A percentile compares a stretch with the other conserved stretches of the same genome.
phyloP scores from a whole-genome alignment of 2,113 vertebrate genomes.

The Pedionomus torquatus region DNA sequence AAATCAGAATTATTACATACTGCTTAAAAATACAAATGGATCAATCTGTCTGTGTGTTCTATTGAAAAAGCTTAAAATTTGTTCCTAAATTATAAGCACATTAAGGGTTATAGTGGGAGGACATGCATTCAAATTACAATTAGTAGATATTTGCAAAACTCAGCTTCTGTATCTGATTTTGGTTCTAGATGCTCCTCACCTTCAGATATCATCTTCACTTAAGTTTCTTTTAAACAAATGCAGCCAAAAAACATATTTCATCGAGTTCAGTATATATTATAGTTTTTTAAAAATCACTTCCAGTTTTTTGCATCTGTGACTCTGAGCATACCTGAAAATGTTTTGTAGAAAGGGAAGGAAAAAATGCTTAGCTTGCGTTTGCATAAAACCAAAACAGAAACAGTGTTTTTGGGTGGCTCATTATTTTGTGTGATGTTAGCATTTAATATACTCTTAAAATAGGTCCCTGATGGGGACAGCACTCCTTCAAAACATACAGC shows the following conservation, averaged over 20 bases:
- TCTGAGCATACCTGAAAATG: neutral
- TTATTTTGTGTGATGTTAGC: slow-evolving; percentile 16
- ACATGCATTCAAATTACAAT: neutral
- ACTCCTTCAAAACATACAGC: neutral
- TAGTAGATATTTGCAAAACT: neutral
- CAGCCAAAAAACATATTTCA: neutral
- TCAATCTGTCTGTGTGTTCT: neutral
- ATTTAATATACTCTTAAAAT: neutral
- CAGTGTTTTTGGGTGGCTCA: neutral
- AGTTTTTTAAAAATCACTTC: neutral
- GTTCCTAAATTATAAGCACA: neutral
- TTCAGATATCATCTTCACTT: neutral
- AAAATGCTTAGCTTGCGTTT: neutral
- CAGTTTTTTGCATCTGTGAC: neutral
- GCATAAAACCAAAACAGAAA: neutral
- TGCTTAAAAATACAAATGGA: neutral
- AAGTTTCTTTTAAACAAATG: neutral
- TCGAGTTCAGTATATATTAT: neutral
- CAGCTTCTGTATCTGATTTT: neutral
- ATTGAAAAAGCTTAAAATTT: neutral
- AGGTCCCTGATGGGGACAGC: neutral
- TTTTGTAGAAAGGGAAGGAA: neutral
- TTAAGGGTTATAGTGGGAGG: neutral
- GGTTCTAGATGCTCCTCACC: neutral
- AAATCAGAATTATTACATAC: neutral